These are phyloP conservation scores for Exaiptasia diaphana DNA, from an alignment of 64 coral and sea anemone species.

Conservation along the genomic window DNA sequence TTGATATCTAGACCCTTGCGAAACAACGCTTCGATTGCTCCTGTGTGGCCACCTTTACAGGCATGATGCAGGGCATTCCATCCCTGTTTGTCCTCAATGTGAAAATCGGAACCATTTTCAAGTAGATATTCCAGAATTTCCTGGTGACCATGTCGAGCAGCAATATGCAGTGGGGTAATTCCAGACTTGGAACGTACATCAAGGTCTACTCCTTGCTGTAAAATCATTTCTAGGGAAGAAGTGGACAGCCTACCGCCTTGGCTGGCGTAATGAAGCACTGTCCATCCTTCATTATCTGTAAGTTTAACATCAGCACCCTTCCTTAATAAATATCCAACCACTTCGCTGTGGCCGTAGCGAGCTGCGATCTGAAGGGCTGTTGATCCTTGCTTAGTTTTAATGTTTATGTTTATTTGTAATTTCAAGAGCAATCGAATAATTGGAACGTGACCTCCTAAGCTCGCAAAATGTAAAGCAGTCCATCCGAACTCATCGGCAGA, in stretches of 20 bases:
- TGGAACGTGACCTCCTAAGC: slow-evolving; percentile 65
- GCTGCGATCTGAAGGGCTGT: slow-evolving; percentile 84
- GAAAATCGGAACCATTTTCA: slow-evolving; percentile 44
- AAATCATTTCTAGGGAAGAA: slow-evolving; percentile 45
- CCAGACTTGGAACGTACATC: slow-evolving; percentile 62
- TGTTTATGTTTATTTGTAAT: slow-evolving; percentile 21
- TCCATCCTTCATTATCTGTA: slow-evolving; percentile 83
- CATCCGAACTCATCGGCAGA: slow-evolving; percentile 74
- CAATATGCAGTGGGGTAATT: slow-evolving; percentile 83
- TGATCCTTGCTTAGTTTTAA: slow-evolving; percentile 65
- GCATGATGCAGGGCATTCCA: slow-evolving; percentile 86
- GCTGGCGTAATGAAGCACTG: slow-evolving; percentile 72
- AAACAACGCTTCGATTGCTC: slow-evolving; percentile 63
- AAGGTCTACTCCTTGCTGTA: slow-evolving; percentile 44
- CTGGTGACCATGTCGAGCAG: slow-evolving; percentile 75
- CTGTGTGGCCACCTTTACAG: slow-evolving; percentile 70
- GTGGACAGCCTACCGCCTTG: slow-evolving; percentile 62
- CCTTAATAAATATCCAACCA: slow-evolving; percentile 60
- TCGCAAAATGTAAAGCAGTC: slow-evolving; percentile 82
- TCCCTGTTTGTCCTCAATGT: slow-evolving; percentile 68
- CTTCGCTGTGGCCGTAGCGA: slow-evolving; percentile 75
- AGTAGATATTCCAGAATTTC: slow-evolving; percentile 64
- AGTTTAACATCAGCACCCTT: slow-evolving; percentile 57
- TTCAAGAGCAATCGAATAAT: slow-evolving; percentile 56
- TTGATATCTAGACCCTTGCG: slow-evolving; percentile 65